These are phyloP conservation scores for Pionites leucogaster DNA, from an alignment of 2,113 vertebrate genomes.

Conservation along the genomic window DNA sequence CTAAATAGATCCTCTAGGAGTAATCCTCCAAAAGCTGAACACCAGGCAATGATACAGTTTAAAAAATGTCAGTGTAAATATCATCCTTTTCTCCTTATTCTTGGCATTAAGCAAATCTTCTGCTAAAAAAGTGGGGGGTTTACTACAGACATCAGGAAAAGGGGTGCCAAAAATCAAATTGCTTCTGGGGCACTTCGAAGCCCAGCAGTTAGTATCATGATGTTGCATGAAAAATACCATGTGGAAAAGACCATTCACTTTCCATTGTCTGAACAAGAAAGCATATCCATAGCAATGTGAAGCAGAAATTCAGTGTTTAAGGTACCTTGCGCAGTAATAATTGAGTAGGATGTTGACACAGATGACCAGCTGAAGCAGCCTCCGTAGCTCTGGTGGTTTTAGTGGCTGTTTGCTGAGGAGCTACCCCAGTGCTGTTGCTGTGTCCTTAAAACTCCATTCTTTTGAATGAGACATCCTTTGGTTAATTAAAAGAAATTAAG, in stretches of 20 bases:
- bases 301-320: background rate
- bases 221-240: background rate
- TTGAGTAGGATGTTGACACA: background rate
- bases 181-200: background rate
- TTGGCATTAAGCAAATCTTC: slow-evolving; percentile 21
- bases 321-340: background rate
- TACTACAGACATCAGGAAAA: background rate
- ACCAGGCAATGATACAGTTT: background rate
- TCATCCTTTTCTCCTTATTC: background rate
- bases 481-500: slow-evolving; percentile 4
- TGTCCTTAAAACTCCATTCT: background rate
- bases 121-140: background rate
- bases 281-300: background rate
- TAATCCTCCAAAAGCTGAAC: slow-evolving; percentile 23
- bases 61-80: slow-evolving; percentile 11
- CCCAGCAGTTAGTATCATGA: background rate
- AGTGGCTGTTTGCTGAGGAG: background rate
- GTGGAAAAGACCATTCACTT: background rate
- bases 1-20: slow-evolving; percentile 43
- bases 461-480: background rate
- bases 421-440: background rate
- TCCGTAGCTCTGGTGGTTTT: background rate
- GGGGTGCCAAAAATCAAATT: background rate
- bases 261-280: background rate
- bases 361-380: background rate